Percentiles rank a stretch among this genome's conserved stretches.
Conservation (phyloP, 1,140 invertebrate species). For the Zeugodacus cucurbitae region DNA sequence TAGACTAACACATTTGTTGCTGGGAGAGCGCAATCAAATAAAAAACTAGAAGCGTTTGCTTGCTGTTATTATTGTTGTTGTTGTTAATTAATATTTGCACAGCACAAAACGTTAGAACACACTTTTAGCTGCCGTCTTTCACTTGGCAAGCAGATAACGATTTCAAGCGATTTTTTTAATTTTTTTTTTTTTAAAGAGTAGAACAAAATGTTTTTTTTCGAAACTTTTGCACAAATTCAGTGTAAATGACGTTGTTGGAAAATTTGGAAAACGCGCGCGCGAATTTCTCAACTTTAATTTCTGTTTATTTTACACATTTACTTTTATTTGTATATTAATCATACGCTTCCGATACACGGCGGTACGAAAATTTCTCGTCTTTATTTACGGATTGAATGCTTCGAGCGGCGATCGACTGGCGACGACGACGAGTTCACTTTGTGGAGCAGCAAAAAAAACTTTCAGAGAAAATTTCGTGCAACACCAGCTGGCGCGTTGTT, state of each 20-base stretch:
- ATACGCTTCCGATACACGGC: neutral
- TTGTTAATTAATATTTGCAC: neutral
- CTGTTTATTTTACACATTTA: neutral
- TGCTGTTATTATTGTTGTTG: neutral
- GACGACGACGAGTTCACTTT: neutral
- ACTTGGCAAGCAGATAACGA: neutral
- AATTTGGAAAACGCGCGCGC: slow-evolving; percentile 15
- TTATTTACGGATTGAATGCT: slow-evolving; percentile 17
- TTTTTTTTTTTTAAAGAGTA: neutral
- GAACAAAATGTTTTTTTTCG: neutral
- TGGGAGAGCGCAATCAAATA: neutral
- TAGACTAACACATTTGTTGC: neutral
- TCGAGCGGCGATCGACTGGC: neutral
- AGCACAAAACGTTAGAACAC: neutral
- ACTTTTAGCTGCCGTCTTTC: neutral
- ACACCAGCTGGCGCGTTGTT: slow-evolving; percentile 10
- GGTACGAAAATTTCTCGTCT: neutral
- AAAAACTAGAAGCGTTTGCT: neutral
- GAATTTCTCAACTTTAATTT: slow-evolving; percentile 17
- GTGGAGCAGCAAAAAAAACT: neutral
- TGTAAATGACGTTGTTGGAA: neutral
- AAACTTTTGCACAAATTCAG: neutral
- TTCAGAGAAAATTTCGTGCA: neutral
- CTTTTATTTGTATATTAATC: neutral
- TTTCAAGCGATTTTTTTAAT: neutral